Evolutionary conservation across 2,113 vertebrate species (phyloP), one percentile per base, ranked within the genome.

Genomic region (Piaya cayana): DNA sequence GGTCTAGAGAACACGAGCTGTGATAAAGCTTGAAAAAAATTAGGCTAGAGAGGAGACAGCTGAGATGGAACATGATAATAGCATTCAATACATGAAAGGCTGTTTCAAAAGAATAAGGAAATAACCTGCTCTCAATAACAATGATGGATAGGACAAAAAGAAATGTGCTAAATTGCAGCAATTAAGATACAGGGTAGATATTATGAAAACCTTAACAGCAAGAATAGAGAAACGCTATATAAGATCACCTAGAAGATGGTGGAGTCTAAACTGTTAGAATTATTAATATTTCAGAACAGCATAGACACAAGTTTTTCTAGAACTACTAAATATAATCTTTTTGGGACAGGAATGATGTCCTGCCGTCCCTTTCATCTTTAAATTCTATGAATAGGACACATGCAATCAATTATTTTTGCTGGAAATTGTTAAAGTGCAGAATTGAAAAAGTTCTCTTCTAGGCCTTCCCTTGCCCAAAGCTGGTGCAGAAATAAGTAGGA

Each of bases 121-220:
- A 94, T 93, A 95, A 88, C 60, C 68, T 80, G 37, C 77, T 90
- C 92, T 93, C 82, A 87, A 53, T 82, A 94, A 79, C 36, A 90
- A 21, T 86, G 88, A 94, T 67, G 45, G 82, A 92, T 29, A 93
- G 71, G 88, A 93, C 68, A 93, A 92, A 92, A 88, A 81, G 82
- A 90, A 77, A 80, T 74, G 71, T 88, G 42, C 47, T 80, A 90
- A 94, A 93, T 37, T 83, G 68, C 56, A 95, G 79, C 82, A 95
- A 93, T 95, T 96, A 97, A 95, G 83, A 95, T 86, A 90, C 82
- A 83, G 68, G 26, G 20, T 65, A 80, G 90, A 69, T 92, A 77
- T 26, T 86, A 65, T 25, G 67, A 90, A 96, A 94, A 59, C 42
- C 50, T 70, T 36, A 59, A 65, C 37, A 59, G 55, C 63, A 91